Evolutionary conservation across 2,888 invertebrate species (phyloP).

Genomic region (Lepas anatifera): DNA sequence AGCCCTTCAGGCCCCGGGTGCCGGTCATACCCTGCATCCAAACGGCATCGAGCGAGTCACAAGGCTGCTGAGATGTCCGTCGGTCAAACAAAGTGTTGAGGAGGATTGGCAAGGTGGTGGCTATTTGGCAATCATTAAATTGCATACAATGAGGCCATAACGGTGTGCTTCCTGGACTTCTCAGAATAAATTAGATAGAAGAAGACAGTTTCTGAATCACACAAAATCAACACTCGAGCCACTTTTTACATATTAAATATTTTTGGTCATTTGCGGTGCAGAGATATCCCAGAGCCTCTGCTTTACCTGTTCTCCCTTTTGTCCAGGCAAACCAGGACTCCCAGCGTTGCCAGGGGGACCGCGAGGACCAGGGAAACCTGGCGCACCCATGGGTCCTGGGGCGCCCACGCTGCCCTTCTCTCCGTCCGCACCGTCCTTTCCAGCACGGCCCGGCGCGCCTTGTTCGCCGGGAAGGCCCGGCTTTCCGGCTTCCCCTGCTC

Average conservation of each 20-base stretch:
- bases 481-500: conserved; percentile 56
- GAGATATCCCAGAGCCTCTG: too few relatives aligned
- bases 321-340: conserved; percentile 56
- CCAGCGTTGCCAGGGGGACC: conserved; percentile 64
- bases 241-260: too few relatives aligned
- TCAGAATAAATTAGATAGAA: too few relatives aligned
- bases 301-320: conserved; percentile 50
- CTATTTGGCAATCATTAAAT: too few relatives aligned
- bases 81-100: too few relatives aligned
- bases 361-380: conserved; percentile 69
- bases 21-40: conserved; percentile 53
- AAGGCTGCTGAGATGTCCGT: too few relatives aligned
- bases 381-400: conserved; percentile 56
- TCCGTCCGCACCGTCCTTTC: conserved; percentile 65
- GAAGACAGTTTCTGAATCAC: too few relatives aligned
- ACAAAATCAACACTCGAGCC: too few relatives aligned
- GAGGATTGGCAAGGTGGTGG: too few relatives aligned
- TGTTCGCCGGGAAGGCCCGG: conserved; percentile 63
- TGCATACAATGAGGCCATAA: too few relatives aligned
- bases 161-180: too few relatives aligned
- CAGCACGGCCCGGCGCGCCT: conserved; percentile 59
- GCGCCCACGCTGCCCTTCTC: conserved; percentile 67
- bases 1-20: conserved; percentile 68
- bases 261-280: too few relatives aligned
- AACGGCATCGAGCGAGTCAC: neutral